Conservation (phyloP, 2,888 invertebrate genomes). For the Drosophila suboccidentalis region DNA sequence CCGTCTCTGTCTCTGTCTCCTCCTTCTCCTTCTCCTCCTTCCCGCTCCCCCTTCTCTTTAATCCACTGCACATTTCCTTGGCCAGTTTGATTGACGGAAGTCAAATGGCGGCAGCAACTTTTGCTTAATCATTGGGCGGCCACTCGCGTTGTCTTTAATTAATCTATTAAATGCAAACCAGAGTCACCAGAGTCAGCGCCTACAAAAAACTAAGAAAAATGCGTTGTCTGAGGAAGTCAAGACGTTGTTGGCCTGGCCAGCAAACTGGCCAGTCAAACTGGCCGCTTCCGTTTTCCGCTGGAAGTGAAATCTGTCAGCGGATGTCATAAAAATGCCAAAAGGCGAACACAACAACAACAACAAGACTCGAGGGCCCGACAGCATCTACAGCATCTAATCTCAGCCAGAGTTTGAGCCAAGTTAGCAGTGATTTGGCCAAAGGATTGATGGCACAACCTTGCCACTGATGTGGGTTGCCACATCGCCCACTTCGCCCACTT, state of each 20-base stretch:
- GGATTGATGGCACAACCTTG: slow-evolving; percentile 11
- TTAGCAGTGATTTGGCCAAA: background rate
- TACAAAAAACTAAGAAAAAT: slow-evolving; percentile 58
- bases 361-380: slow-evolving; percentile 11
- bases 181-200: slow-evolving; percentile 54
- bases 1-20: slow-evolving; percentile 3
- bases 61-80: slow-evolving; percentile 39
- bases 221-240: slow-evolving; percentile 77
- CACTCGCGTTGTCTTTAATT: slow-evolving; percentile 67
- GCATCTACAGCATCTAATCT: slow-evolving; percentile 4
- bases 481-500: slow-evolving; percentile 41
- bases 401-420: background rate
- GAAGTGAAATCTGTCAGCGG: slow-evolving; percentile 79
- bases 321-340: slow-evolving; percentile 79
- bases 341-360: slow-evolving; percentile 18
- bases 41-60: background rate
- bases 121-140: slow-evolving; percentile 82
- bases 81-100: slow-evolving; percentile 74
- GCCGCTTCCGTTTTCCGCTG: slow-evolving; percentile 80
- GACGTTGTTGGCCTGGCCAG: slow-evolving; percentile 17
- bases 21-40: background rate
- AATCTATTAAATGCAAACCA: slow-evolving; percentile 82
- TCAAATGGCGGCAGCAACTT: slow-evolving; percentile 68
- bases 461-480: slow-evolving; percentile 32
- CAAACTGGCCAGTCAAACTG: slow-evolving; percentile 56